Evolutionary conservation across 2,888 invertebrate genomes (phyloP).

Genomic region (Homarus gammarus): DNA sequence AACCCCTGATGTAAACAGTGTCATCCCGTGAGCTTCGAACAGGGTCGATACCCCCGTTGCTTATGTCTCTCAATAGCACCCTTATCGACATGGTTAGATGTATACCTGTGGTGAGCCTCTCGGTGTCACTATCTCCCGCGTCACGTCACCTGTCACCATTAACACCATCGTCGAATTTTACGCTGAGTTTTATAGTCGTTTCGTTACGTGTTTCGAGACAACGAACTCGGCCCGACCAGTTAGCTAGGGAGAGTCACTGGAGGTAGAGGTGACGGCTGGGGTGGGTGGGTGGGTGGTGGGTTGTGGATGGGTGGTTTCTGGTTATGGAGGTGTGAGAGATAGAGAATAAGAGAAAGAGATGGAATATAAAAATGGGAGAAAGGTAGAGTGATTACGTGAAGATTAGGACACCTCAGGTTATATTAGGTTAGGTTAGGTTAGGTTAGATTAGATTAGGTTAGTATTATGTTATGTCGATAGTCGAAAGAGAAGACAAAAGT

Average conservation of each 20-base stretch:
- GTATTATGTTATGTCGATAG: no score
- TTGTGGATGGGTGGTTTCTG: no score
- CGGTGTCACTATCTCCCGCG: slow-evolving; percentile 9
- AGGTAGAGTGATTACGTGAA: no score
- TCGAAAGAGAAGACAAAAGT: background rate
- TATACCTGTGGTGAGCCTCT: background rate
- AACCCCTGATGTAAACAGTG: background rate
- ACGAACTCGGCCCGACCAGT: background rate
- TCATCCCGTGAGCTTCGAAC: background rate
- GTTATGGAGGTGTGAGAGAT: background rate
- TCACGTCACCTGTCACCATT: slow-evolving; percentile 56
- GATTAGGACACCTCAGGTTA: no score
- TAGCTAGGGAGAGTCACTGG: no score
- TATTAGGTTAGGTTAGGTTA: background rate
- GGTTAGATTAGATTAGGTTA: background rate
- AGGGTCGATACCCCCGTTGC: background rate
- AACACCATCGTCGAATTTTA: slow-evolving; percentile 61
- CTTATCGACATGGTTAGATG: background rate
- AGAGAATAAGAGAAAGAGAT: slow-evolving; percentile 6
- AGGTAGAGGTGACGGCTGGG: background rate
- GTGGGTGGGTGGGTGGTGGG: background rate
- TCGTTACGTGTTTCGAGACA: slow-evolving; percentile 46
- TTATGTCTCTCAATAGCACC: background rate
- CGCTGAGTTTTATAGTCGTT: slow-evolving; percentile 59
- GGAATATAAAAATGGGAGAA: no score